Evolutionary conservation across 1,140 invertebrate genomes (phyloP), one percentile per base, ranked within the genome.

Genomic region (Drosophila sechellia): DNA sequence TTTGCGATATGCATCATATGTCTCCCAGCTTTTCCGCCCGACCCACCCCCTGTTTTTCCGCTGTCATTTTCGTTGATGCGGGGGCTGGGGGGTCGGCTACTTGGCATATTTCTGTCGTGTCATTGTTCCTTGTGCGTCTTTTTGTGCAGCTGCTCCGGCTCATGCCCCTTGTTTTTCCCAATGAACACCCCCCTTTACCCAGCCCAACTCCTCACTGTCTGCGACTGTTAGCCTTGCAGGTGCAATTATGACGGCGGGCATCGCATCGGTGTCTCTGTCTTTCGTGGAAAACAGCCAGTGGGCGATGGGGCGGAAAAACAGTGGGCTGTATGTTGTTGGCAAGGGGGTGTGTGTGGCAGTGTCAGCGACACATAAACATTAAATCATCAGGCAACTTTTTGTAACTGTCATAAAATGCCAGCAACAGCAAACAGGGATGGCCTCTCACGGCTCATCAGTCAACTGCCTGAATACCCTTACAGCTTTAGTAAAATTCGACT

Each of bases 1-100:
- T 89, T 87, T 87, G 79, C 84, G 79, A 87, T 89, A 87, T 87
- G 79, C 84, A 87, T 87, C 84, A 87, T 89, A 83, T 83, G 79
- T 77, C 70, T 60, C 58, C 57, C 27, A 34, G 17, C 3, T 49
- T 1, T 50, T 22, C 34, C 40, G 4, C 11, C 17, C 31, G 11
- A 12, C 15, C 27, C 12, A 39, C 15, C 27, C 40, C 10, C 22
- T n/a, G 15, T 20, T 25, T 13, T 35, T 45, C 50, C 43, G 50
- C 52, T 83, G 79, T 84, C 64, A 83, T 35, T 61, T 63, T 83
- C 46, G 70, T 49, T 12, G 48, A 40, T 22, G 39, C 60, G 59
- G n/a, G 63, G 17, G 11, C 8, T 40, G 50, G 15, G 17, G 15
- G 68, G 81, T 72, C 79, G 83, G 83, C 84, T 89, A 87, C 84